Conservation (phyloP, 1,140 invertebrate genomes). For the Cydia fagiglandana region DNA sequence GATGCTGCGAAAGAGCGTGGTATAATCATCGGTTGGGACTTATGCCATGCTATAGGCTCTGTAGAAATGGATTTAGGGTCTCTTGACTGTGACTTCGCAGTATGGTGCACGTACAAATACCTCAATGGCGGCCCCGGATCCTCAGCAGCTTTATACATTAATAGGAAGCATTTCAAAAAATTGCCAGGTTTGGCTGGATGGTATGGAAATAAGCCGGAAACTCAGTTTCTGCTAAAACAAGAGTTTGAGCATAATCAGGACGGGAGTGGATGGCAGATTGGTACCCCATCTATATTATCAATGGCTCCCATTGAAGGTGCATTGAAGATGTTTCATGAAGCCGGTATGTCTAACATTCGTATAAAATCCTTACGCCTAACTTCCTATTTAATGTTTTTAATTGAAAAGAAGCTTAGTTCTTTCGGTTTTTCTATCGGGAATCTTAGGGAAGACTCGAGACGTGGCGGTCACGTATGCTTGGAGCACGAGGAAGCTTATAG, state of each 20-base stretch:
- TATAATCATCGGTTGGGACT: constrained; percentile 67
- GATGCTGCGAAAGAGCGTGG: constrained; percentile 53
- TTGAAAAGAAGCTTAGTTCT: constrained; percentile 51
- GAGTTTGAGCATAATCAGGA: constrained; percentile 63
- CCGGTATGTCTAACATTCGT: constrained; percentile 56
- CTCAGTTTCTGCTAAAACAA: constrained; percentile 61
- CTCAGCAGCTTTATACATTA: constrained; percentile 58
- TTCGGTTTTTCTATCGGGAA: constrained; percentile 62
- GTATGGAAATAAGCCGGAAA: constrained; percentile 62
- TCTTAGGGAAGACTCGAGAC: constrained; percentile 51
- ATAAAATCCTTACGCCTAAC: constrained; percentile 65
- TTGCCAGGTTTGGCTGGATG: constrained; percentile 63
- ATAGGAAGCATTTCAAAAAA: constrained; percentile 59
- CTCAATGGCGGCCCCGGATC: constrained; percentile 67
- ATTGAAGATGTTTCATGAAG: constrained; percentile 56
- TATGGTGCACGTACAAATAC: constrained; percentile 72
- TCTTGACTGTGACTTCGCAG: constrained; percentile 64
- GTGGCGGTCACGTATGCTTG: constrained; percentile 65
- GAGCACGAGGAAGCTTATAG: constrained; percentile 64
- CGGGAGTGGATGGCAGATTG: constrained; percentile 64
- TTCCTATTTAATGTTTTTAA: constrained; percentile 64
- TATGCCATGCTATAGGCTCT: constrained; percentile 60
- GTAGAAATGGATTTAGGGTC: constrained; percentile 58
- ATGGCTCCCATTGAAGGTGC: constrained; percentile 63
- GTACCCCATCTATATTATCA: constrained; percentile 55